A percentile compares a stretch with the other conserved stretches of the same genome.
Conservation (phyloP, 2,113 vertebrate species). For the Corythaixoides concolor region DNA sequence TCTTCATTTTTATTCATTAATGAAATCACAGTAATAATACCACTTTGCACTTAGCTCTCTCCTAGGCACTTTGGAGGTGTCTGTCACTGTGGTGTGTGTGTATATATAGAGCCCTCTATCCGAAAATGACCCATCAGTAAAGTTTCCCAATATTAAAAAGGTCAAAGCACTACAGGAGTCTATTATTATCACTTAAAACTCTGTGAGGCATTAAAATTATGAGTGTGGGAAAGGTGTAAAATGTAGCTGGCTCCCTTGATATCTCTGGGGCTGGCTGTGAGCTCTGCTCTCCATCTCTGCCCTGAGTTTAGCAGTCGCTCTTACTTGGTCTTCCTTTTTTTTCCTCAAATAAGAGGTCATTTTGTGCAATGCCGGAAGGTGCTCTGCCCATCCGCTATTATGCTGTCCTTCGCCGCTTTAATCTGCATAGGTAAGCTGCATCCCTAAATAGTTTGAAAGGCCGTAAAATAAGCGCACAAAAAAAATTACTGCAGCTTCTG, state of each 20-base stretch:
- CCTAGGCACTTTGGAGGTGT: neutral
- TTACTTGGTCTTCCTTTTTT: neutral
- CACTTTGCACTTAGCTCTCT: neutral
- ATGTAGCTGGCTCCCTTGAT: neutral
- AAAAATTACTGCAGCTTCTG: neutral
- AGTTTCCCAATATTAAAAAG: conserved; percentile 32
- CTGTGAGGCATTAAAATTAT: neutral
- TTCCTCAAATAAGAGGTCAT: neutral
- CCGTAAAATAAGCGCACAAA: neutral
- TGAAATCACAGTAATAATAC: conserved; percentile 35
- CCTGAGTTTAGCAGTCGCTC: neutral
- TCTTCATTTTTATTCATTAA: conserved; percentile 45
- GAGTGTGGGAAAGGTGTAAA: neutral
- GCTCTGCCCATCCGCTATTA: neutral
- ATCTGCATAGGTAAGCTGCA: neutral
- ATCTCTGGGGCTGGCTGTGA: neutral
- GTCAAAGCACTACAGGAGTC: neutral
- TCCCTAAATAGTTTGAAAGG: neutral
- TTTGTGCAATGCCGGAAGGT: neutral
- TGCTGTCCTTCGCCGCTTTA: neutral
- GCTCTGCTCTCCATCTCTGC: neutral
- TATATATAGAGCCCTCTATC: neutral
- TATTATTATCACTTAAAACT: conserved; percentile 17
- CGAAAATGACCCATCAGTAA: conserved; percentile 5
- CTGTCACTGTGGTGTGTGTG: neutral